phyloP scores from a whole-genome alignment of 2,888 invertebrate species.

The Argyresthia albistria region DNA sequence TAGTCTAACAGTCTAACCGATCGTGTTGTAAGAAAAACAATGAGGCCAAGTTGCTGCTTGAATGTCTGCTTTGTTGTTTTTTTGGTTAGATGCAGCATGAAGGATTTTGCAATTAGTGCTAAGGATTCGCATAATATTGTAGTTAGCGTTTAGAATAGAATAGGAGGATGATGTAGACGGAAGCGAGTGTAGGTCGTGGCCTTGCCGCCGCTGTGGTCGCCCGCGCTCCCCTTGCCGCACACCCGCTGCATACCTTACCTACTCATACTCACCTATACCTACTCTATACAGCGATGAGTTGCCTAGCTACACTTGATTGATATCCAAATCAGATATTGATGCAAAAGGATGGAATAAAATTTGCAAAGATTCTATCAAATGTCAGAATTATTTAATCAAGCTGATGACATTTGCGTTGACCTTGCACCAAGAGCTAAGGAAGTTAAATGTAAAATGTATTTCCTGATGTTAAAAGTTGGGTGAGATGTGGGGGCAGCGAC shows the following conservation, averaged over 20 bases:
- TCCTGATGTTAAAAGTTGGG: too few relatives aligned
- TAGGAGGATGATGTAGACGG: conserved; percentile 29
- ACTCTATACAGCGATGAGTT: not conserved
- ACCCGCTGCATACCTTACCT: too few relatives aligned
- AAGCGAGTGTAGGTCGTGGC: conserved; percentile 55
- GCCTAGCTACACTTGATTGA: not conserved
- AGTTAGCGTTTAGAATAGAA: conserved; percentile 10
- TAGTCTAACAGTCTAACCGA: not conserved
- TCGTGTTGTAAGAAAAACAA: not conserved
- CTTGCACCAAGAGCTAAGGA: too few relatives aligned
- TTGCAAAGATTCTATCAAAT: too few relatives aligned
- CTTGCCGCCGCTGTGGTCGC: conserved; percentile 29
- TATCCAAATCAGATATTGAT: too few relatives aligned
- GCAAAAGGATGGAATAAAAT: too few relatives aligned
- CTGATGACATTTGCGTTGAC: too few relatives aligned
- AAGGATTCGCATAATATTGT: not conserved
- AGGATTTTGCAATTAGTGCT: conserved; percentile 2
- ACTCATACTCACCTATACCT: not conserved
- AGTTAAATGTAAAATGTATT: too few relatives aligned
- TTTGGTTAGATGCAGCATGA: not conserved
- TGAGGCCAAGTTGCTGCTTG: too few relatives aligned
- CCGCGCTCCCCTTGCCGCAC: not conserved
- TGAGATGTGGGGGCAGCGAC: too few relatives aligned
- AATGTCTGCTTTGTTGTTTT: not conserved
- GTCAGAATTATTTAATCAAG: too few relatives aligned